These are phyloP conservation scores for Psammodynastes pulverulentus DNA, from an alignment of 2,113 vertebrate genomes.

Conservation along the genomic window DNA sequence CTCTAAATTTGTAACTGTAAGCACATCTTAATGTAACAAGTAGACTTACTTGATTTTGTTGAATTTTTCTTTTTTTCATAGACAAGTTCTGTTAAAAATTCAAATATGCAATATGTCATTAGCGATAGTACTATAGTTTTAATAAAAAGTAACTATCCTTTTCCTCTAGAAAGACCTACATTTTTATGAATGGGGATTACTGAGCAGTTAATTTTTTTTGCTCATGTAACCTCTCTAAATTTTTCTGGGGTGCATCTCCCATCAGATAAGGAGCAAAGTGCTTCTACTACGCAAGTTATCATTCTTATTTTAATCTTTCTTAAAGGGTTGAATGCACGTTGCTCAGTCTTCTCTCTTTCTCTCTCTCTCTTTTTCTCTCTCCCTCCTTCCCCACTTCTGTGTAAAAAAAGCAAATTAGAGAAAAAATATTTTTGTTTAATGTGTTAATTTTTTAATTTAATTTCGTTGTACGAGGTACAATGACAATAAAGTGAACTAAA, in stretches of 20 bases:
- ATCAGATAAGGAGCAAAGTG: not conserved
- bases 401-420: not conserved
- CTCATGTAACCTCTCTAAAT: not conserved
- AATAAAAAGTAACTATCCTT: no score
- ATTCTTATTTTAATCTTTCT: not conserved
- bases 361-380: not conserved
- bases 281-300: not conserved
- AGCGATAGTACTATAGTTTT: not conserved
- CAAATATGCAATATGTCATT: not conserved
- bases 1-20: not conserved
- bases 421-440: not conserved
- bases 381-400: not conserved
- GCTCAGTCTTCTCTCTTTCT: not conserved
- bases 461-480: no score
- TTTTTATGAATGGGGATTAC: not conserved
- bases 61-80: constrained; percentile 86
- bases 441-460: not conserved
- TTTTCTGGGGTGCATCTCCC: not conserved
- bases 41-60: constrained; percentile 79
- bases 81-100: constrained; percentile 77
- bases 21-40: constrained; percentile 24
- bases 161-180: not conserved
- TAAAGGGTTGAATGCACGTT: not conserved
- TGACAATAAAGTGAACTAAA: no score
- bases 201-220: not conserved